A percentile compares a stretch with the other conserved stretches of the same genome.
Conservation (phyloP, 2,888 invertebrate species). For the Cloeon dipterum region DNA sequence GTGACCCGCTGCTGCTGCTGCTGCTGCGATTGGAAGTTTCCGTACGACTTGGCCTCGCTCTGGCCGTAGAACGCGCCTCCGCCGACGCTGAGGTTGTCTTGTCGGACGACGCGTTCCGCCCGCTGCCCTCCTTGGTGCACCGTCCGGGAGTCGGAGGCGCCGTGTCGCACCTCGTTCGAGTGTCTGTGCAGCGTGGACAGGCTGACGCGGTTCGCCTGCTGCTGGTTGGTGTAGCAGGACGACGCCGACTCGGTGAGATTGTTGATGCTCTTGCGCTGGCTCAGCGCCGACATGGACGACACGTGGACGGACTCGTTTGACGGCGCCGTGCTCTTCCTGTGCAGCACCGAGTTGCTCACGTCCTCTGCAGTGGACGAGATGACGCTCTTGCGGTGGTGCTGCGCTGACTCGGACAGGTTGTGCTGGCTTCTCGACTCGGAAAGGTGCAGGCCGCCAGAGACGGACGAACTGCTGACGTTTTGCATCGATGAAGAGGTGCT, state of each 20-base stretch:
- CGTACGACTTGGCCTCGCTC: conserved; percentile 45
- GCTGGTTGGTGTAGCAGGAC: conserved; percentile 24
- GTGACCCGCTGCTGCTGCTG: conserved; percentile 4
- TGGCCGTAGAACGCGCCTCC: conserved; percentile 15
- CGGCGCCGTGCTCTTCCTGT: conserved; percentile 43
- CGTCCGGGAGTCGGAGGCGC: background rate
- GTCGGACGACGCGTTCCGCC: conserved; percentile 11
- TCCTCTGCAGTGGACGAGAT: conserved; percentile 46
- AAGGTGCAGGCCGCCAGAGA: too few relatives aligned
- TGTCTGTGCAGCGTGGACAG: conserved; percentile 44
- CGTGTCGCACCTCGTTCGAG: background rate
- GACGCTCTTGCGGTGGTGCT: conserved; percentile 48
- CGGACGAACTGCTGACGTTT: too few relatives aligned
- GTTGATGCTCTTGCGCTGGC: conserved; percentile 56
- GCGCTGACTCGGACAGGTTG: too few relatives aligned
- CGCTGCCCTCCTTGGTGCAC: conserved; percentile 8
- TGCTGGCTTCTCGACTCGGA: too few relatives aligned
- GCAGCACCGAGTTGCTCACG: conserved; percentile 50
- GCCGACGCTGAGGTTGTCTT: conserved; percentile 16
- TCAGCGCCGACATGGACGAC: conserved; percentile 42
- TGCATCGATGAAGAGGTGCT: too few relatives aligned
- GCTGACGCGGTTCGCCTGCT: conserved; percentile 37
- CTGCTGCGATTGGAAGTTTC: conserved; percentile 24
- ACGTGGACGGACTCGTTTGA: conserved; percentile 50
- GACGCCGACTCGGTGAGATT: conserved; percentile 47